Base-by-base conservation (phyloP, 2,888 invertebrate genomes). In the Cantharis rufa region DNA sequence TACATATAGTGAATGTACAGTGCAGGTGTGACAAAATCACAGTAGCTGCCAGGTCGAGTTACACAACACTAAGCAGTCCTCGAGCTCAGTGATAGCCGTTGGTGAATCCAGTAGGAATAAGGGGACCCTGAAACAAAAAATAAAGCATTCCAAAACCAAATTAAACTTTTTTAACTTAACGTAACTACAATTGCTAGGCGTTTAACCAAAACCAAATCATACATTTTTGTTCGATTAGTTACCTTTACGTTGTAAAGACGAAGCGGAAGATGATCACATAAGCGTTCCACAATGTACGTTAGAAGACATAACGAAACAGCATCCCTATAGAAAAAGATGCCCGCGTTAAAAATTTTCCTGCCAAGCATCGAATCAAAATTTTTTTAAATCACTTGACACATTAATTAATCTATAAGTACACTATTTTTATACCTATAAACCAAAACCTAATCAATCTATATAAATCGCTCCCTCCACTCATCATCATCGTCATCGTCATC, bases 21-120 rank as follows among this genome's bases (percentile, higher is more conserved):
- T 88, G 88, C 88, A 87, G 87, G 82, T 87, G 87, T 88, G 88
- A 86, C 86, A 86, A 87, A 86, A 86, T 87, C 88, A 88, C 88
- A 87, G 86, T 85, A 87, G 88, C 88, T 87, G 88, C 88, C 86
- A 84, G 86, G 85, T 84, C 84, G 86, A 86, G 84, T 89, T 89
- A 91, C 91, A 85, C 83, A 82, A 83, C 83, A 84, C 84, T 82
- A 82, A 81, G 85, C 83, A 85, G 86, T 85, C 84, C 86, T 84
- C 83, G 83, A 84, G 85, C 91, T 95, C 94, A 95, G 94, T 97
- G 97, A 93, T 97, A 97, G 91, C 98, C 98, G 92, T 98, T 98
- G 92, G 97, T 97, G 92, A 97, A 98, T 91, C 97, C 97, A 91
- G 97, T 96, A 91, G 97, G 97, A 93, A 98, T 97, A 92, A 98